Conservation (phyloP, 1,140 invertebrate species). For the Drosophila tropicalis region DNA sequence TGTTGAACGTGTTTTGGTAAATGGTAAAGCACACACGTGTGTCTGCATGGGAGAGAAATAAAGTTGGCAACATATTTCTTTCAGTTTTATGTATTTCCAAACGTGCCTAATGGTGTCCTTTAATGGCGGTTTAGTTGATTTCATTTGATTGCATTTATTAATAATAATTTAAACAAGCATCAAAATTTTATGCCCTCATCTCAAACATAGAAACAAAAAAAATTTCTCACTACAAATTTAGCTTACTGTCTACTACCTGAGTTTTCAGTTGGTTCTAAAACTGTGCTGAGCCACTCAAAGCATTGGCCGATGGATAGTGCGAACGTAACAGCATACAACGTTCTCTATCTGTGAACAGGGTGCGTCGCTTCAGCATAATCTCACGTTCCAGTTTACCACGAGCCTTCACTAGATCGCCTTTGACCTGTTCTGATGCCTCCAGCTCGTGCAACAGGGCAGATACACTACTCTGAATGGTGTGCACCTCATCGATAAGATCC, state of each 20-base stretch:
- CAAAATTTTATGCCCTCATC: neutral
- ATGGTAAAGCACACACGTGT: conserved; percentile 59
- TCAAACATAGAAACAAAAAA: neutral
- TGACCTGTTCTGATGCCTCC: conserved; percentile 85
- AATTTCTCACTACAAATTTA: conserved; percentile 17
- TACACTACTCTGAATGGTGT: conserved; percentile 87
- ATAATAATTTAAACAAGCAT: conserved; percentile 46
- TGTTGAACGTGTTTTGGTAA: conserved; percentile 74
- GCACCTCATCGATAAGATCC: conserved; percentile 89
- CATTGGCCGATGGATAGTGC: conserved; percentile 87
- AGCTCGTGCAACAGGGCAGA: conserved; percentile 86
- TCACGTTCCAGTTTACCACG: conserved; percentile 88
- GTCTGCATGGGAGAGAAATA: conserved; percentile 19
- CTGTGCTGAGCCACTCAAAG: conserved; percentile 84
- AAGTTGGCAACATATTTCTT: conserved; percentile 73
- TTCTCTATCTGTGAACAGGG: conserved; percentile 88
- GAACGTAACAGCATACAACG: conserved; percentile 86
- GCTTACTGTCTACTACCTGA: neutral
- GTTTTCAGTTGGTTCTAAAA: conserved; percentile 22
- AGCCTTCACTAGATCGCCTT: conserved; percentile 85
- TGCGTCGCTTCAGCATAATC: conserved; percentile 89
- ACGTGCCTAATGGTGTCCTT: conserved; percentile 70
- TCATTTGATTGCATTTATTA: conserved; percentile 71
- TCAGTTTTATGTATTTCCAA: conserved; percentile 75
- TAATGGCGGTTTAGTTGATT: conserved; percentile 65